phyloP scores from a whole-genome alignment of 2,888 invertebrate species.

The Elmis aenea region DNA sequence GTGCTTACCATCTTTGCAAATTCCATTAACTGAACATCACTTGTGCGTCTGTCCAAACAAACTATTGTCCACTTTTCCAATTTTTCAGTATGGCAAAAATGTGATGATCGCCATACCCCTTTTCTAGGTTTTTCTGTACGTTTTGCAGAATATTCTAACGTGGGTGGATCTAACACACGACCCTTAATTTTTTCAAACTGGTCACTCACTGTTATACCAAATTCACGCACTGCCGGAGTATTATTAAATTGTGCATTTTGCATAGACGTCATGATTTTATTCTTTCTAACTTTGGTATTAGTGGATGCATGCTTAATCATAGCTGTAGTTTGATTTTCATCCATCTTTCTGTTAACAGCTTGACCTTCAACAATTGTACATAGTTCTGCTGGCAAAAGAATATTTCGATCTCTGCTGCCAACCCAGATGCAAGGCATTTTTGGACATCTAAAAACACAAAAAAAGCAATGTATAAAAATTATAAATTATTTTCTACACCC shows the following conservation, averaged over 20 bases:
- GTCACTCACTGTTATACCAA: slow-evolving; percentile 72
- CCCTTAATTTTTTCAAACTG: slow-evolving; percentile 74
- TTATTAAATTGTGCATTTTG: slow-evolving; percentile 38
- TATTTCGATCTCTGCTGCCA: slow-evolving; percentile 45
- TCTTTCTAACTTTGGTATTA: slow-evolving; percentile 67
- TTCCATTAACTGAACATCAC: slow-evolving; percentile 22
- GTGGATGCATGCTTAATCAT: slow-evolving; percentile 89
- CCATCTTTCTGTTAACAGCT: slow-evolving; percentile 69
- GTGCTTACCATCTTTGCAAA: slow-evolving; percentile 38
- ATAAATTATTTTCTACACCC: too few species aligned
- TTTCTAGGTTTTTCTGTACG: slow-evolving; percentile 33
- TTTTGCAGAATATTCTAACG: slow-evolving; percentile 59
- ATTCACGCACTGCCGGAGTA: slow-evolving; percentile 63
- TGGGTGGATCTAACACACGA: slow-evolving; percentile 73
- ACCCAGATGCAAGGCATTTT: slow-evolving; percentile 82
- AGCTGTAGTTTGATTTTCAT: slow-evolving; percentile 72
- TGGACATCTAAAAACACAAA: slow-evolving; percentile 51
- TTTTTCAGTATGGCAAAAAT: slow-evolving; percentile 40
- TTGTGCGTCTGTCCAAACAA: slow-evolving; percentile 34
- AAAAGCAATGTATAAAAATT: too few species aligned
- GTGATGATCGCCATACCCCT: slow-evolving; percentile 47
- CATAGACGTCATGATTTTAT: slow-evolving; percentile 69
- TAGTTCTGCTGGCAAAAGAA: slow-evolving; percentile 80
- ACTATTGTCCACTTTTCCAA: slow-evolving; percentile 50
- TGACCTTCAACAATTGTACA: slow-evolving; percentile 77